Evolutionary conservation across 2,888 invertebrate species (phyloP).

Genomic region (Drosophila cognata): DNA sequence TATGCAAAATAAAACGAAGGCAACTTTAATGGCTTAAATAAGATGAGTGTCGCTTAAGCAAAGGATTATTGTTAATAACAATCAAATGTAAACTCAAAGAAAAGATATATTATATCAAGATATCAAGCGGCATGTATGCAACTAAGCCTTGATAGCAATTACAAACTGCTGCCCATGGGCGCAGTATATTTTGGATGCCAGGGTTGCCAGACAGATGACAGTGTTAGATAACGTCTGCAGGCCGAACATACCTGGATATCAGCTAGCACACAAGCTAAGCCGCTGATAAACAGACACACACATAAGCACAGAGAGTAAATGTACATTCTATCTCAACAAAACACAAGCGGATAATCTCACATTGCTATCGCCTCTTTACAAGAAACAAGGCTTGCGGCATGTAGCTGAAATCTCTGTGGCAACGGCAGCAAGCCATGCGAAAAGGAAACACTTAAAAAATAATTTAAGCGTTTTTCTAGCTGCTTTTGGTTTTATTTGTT

Average conservation of each 20-base stretch:
- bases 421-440: conserved; percentile 6
- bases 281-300: conserved; percentile 45
- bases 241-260: conserved; percentile 29
- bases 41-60: background rate
- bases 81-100: background rate
- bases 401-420: conserved; percentile 7
- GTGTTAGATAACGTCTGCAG: conserved; percentile 38
- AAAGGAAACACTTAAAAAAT: conserved; percentile 69
- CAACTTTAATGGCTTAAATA: background rate
- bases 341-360: conserved; percentile 49
- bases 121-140: background rate
- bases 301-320: background rate
- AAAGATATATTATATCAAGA: background rate
- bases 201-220: conserved; percentile 40
- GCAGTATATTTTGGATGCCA: conserved; percentile 9
- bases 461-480: conserved; percentile 49
- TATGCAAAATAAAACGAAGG: background rate
- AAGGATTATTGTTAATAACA: background rate
- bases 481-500: conserved; percentile 42
- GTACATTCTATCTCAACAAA: conserved; percentile 26
- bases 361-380: conserved; percentile 37
- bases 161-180: conserved; percentile 1
- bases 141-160: background rate
- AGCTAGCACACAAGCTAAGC: conserved; percentile 53
- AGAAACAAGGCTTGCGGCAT: conserved; percentile 37